Evolutionary conservation across 2,888 invertebrate genomes (phyloP), one percentile per base, ranked within the genome.

Genomic region (Andrena chrysosceles): DNA sequence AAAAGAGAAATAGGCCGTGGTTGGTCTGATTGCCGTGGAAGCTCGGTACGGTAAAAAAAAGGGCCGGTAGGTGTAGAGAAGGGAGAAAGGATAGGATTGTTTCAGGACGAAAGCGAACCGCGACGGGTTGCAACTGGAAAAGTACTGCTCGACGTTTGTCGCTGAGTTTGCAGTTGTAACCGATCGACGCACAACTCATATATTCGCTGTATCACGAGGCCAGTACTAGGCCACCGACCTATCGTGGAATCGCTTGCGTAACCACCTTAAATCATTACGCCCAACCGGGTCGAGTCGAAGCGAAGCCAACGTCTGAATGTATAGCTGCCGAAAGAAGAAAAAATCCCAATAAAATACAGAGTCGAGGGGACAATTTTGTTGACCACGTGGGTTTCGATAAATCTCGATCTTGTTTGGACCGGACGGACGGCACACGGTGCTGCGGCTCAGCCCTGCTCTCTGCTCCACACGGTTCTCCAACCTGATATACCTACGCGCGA

Each of bases 231-330:
- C 33, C 23, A 26, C 10, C 59, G 63, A 42, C 26, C 62, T 85
- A 83, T 77, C 85, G 67, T 71, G 35, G 66, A 31, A 76, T 73
- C 72, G 71, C 35, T 79, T 79, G 76, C 78, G 78, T 78, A 84
- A 84, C 77, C 69, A 63, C 59, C 59, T 81, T 72, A 77, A 86
- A 85, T 85, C 84, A 77, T 82, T 77, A 77, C 70, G 7, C 54
- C 31, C 31, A 64, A 67, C 48, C 62, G 66, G 33, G 33, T 8
- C 33, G 33, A 35, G 54, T 35, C 59, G 48, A 76, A 2, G 6
- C 52, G 67, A n/a, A 6, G 3, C 42, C 26, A 29, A 4, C 56
- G 56, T 56, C 56, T 56, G 56, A 56, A 56, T 26, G 56, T 26
- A 56, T 23, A 26, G 23, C n/a, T 35, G 74, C 60, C 42, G 31